Base-by-base conservation (phyloP, 2,888 invertebrate species). In the Cheilosia vulpina region DNA sequence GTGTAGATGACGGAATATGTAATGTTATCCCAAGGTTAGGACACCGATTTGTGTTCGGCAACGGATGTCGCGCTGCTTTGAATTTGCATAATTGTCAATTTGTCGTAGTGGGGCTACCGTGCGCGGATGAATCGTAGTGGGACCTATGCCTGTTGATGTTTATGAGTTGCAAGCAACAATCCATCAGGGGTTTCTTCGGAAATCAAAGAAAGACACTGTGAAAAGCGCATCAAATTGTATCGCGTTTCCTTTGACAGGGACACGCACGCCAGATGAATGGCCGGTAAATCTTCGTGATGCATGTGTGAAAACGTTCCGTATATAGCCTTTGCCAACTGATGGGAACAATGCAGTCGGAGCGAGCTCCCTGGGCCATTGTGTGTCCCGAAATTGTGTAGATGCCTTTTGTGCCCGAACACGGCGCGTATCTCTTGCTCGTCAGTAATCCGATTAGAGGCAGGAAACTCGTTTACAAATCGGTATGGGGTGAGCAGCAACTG, bases 51-150 rank as follows among this genome's bases (percentile, higher is more conserved):
- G 21, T 60, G 58, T 71, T 57, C 53, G 11, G 24, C 65, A 58
- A 52, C 76, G 72, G 72, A 85, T 73, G 66, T 68, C 60, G 57
- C 21, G 57, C 21, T 66, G 62, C 38, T 71, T 66, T 77, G 68
- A 60, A 85, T 85, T 76, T 85, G 85, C 85, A 85, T 85, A 81
- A 81, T 76, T 85, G 76, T 71, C 76, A 81, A 85, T 85, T 85
- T 80, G 85, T 80, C 66, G 71, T 55, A 45, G 19, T 24, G 17
- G 13, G 19, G 60, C 45, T 55, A 21, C 53, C 47, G 41, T 65
- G 45, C 31, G 27, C 31, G 27, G 13, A 41, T 75, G 62, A 60
- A 80, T 62, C 41, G 47, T 62, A 17, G 62, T 63, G 17, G 62
- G 50, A 57, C 21, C 75, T 55, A 21, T 63, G 66, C 53, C 65